Evolutionary conservation across 92 coral and sea anemone species (phyloP), one percentile per base, ranked within the genome.

Genomic region (Siderastrea radians): DNA sequence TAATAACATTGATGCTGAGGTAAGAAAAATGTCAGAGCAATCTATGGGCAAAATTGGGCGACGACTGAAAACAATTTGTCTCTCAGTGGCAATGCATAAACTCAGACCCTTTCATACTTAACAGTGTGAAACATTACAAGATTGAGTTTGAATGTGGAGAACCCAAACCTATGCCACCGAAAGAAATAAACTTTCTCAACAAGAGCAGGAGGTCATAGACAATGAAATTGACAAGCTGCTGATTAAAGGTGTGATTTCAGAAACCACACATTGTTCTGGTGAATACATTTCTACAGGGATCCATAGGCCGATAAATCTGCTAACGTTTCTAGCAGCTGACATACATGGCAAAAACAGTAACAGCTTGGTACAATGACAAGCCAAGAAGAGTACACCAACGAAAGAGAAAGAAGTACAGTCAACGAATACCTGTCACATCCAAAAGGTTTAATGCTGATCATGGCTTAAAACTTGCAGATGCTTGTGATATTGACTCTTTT

Each of bases 221-320:
- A 70, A 46, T 16, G 75, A 70, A 49, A 46, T 70, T 46, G 75
- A 70, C 16, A 1, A 70, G 59, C 87, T 91, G 47, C 4, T 87
- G 16, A 6, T 55, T 5, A 92, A 88, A 84, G 87, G 86, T 6
- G 94, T 87, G 2, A 71, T 87, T 68, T 55, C n/a, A 59, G 64
- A 26, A 12, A 46, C 94, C 14, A 19, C 51, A 9, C 89, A 88
- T 54, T 76, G 82, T 13, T 9, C 16, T n/a, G 87, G 85, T 44
- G 87, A 88, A 88, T 92, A 75, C 65, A 82, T 91, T 38, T 91
- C 94, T 47, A 79, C 91, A n/a, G n/a, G n/a, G n/a, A n/a, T n/a
- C n/a, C n/a, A n/a, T n/a, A n/a, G n/a, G n/a, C n/a, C n/a, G n/a
- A n/a, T n/a, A n/a, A n/a, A n/a, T n/a, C n/a, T n/a, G n/a, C n/a